phyloP scores from a whole-genome alignment of 2,113 vertebrate genomes.

The Daphoenositta chrysoptera region DNA sequence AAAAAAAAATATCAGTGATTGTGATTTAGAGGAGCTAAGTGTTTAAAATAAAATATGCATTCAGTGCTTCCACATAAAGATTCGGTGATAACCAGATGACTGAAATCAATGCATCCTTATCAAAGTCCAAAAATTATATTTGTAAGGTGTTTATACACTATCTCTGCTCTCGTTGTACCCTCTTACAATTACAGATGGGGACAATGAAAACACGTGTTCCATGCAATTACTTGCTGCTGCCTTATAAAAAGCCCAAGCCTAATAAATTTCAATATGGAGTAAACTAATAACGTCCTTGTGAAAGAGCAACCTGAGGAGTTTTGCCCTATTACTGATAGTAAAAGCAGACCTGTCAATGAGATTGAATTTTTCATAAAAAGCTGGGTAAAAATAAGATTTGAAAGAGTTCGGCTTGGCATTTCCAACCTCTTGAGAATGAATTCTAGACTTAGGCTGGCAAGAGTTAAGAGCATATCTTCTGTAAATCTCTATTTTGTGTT shows the following conservation, averaged over 20 bases:
- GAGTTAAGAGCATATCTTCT: not conserved
- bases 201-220: not conserved
- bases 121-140: not conserved
- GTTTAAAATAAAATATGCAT: not conserved
- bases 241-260: not conserved
- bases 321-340: not conserved
- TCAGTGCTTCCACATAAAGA: not conserved
- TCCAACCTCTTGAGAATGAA: not conserved
- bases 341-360: not conserved
- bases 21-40: not conserved
- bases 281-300: not conserved
- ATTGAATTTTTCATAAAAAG: not conserved
- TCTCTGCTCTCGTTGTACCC: not conserved
- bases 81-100: not conserved
- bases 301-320: not conserved
- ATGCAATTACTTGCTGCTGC: not conserved
- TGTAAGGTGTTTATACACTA: not conserved
- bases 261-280: not conserved
- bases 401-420: not conserved
- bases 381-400: not conserved
- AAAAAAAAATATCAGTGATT: not conserved
- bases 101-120: not conserved
- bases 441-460: not conserved
- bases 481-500: not conserved
- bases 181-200: not conserved